Conservation (phyloP, 2,888 invertebrate genomes). For the Laothoe populi region DNA sequence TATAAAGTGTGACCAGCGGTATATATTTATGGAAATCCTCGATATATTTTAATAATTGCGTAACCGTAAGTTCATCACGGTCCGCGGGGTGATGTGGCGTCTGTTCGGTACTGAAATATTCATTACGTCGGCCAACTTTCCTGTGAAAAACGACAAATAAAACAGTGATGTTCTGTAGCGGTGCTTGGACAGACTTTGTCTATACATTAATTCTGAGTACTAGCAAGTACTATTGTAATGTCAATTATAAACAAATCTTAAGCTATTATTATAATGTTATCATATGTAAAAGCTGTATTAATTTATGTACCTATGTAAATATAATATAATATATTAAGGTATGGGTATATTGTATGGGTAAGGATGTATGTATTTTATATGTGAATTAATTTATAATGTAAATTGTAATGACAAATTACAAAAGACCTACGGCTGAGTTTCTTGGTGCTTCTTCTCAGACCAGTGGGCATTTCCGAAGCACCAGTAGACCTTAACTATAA, state of each 20-base stretch:
- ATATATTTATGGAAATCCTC: constrained; percentile 40
- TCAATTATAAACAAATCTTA: background rate
- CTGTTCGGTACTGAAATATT: constrained; percentile 8
- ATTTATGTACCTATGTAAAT: too few species aligned
- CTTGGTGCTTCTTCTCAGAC: too few species aligned
- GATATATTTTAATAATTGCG: constrained; percentile 26
- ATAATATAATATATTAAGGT: too few species aligned
- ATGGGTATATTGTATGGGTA: too few species aligned
- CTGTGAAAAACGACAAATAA: constrained; percentile 14
- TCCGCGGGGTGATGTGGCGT: background rate
- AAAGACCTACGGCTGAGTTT: too few species aligned
- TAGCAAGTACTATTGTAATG: background rate
- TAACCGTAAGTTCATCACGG: constrained; percentile 18
- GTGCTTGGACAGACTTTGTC: background rate
- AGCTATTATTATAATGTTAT: background rate
- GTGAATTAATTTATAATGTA: too few species aligned
- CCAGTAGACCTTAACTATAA: too few species aligned
- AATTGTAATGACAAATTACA: too few species aligned
- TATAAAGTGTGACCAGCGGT: constrained; percentile 38
- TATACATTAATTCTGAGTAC: constrained; percentile 2
- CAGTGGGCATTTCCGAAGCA: too few species aligned
- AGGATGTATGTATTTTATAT: too few species aligned
- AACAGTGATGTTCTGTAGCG: constrained; percentile 6
- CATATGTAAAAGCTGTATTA: too few species aligned
- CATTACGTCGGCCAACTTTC: constrained; percentile 15